phyloP scores from a whole-genome alignment of 2,113 vertebrate genomes.

The Hemibagrus wyckioides region DNA sequence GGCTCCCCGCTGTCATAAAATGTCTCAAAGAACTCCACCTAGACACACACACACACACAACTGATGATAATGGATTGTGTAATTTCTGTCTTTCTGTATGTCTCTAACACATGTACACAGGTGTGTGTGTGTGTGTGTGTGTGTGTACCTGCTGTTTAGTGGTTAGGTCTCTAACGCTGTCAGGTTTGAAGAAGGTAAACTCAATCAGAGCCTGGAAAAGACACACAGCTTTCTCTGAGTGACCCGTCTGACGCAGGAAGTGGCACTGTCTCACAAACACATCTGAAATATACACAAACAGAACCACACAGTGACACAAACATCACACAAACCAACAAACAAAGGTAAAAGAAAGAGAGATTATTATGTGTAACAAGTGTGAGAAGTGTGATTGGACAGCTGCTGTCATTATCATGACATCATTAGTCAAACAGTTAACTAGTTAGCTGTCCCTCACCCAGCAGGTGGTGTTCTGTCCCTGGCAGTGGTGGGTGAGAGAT shows the following conservation, averaged over 20 bases:
- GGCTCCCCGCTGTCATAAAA: slow-evolving; percentile 92
- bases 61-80: neutral
- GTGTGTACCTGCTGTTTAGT: slow-evolving; percentile 88
- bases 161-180: slow-evolving; percentile 81
- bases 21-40: slow-evolving; percentile 90
- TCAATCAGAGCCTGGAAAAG: slow-evolving; percentile 93
- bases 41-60: slow-evolving; percentile 35
- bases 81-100: neutral
- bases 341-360: neutral
- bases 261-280: slow-evolving; percentile 91
- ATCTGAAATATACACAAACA: slow-evolving; percentile 61
- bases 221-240: slow-evolving; percentile 87
- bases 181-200: slow-evolving; percentile 95
- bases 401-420: neutral
- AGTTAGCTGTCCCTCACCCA: neutral
- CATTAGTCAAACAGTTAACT: neutral
- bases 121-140: slow-evolving; percentile 38
- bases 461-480: neutral
- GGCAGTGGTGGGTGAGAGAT: neutral
- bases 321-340: neutral
- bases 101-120: neutral
- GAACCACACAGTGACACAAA: slow-evolving; percentile 3
- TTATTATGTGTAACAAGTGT: too few species aligned
- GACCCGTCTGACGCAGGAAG: slow-evolving; percentile 89
- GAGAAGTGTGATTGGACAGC: neutral